Base-by-base conservation (phyloP, 37 sponge, comb jelly and placozoan genomes). In the Dysidea cf. avara region DNA sequence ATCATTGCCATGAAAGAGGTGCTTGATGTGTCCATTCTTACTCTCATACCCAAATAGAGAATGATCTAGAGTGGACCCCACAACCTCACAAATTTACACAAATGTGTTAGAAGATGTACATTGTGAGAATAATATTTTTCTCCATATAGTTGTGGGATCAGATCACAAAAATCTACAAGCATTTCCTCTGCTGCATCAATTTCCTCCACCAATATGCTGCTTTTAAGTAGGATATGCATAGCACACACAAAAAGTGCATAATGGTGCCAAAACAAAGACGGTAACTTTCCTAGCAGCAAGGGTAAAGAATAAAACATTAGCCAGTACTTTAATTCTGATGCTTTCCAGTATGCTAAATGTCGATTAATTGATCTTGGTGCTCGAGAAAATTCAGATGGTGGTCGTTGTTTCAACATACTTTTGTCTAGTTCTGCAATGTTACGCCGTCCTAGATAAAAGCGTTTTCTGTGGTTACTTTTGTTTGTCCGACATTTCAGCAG, bases 21-120 rank as follows among this genome's bases (percentile, higher is more conserved):
- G 17, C 30, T 50, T 69, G 7, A 69, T 11, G 17, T 28, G 14
- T 5, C 70, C 70, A 50, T 69, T 69, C 24, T 51, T 69, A 28
- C 24, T 47, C 7, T 69, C 70, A 50, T 25, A 69, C 0, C 29
- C 53, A 50, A 69, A 69, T 69, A 51, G 52, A 49, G 53, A 16
- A 50, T 39, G 40, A 36, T 37, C 72, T 1, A 71, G 9, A 71
- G 39, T 4, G 72, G 72, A 2, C 70, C 70, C 52, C 70, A 69
- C 14, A 69, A 9, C 53, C 53, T 22, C 18, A 50, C 70, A 69
- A 25, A 50, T 1, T 47, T 20, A 31, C 37, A 20, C 11, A 71
- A 17, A 33, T 71, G 70, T 20, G 33, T 24, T 26, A 69, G 53
- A 1, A 69, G 25, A 49, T 69, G 52, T 5, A 32, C 25, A 69